phyloP scores from a whole-genome alignment of 2,797 vertebrate species.

The Dicrostonyx torquatus region DNA sequence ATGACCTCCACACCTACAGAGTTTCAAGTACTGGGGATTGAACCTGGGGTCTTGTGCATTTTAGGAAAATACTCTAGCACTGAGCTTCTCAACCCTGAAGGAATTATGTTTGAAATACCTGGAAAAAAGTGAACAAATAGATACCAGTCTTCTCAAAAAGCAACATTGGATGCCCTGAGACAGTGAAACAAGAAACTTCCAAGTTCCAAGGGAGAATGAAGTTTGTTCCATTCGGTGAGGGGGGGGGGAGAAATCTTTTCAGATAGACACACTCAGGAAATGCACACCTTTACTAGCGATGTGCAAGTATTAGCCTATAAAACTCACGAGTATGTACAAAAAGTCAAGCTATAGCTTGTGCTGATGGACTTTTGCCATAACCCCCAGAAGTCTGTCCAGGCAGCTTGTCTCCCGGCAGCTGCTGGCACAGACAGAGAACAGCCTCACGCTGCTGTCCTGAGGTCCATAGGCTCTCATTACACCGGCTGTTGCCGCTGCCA shows the following conservation, averaged over 20 bases:
- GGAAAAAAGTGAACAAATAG: not conserved
- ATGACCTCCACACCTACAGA: too few species aligned
- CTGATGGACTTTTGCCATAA: too few species aligned
- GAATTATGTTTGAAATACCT: not conserved
- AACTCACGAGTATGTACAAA: not conserved
- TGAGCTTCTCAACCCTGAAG: not conserved
- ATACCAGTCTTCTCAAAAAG: not conserved
- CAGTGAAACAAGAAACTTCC: not conserved
- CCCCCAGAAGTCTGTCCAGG: fast-evolving
- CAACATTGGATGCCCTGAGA: not conserved
- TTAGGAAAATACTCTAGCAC: not conserved
- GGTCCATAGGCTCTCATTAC: not conserved
- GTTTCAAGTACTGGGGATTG: not conserved
- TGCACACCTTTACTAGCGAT: not conserved
- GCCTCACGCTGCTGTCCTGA: not conserved
- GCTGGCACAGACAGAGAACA: too few species aligned
- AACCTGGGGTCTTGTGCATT: not conserved
- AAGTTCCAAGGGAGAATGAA: not conserved
- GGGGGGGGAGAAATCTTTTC: not conserved
- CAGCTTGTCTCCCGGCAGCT: not conserved
- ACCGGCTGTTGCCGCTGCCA: fast-evolving
- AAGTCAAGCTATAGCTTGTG: not conserved
- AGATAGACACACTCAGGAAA: not conserved
- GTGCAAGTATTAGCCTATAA: not conserved
- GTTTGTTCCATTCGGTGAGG: not conserved